Evolutionary conservation across 2,888 invertebrate genomes (phyloP).

Genomic region (Orthonychiurus folsomi): DNA sequence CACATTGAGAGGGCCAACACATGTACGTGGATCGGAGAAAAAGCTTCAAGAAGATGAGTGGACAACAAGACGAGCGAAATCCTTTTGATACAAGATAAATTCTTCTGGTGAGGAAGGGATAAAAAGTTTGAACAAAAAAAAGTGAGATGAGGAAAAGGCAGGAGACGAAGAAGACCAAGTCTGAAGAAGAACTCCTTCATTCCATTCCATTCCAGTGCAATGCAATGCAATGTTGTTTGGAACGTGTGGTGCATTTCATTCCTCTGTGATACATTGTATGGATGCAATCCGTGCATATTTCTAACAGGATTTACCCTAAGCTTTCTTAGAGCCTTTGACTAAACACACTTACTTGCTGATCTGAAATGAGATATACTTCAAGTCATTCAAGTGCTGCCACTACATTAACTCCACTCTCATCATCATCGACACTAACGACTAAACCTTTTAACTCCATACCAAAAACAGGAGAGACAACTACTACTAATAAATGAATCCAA

Average conservation of each 20-base stretch:
- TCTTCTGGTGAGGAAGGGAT: neutral
- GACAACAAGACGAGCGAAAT: constrained; percentile 1
- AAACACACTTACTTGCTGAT: neutral
- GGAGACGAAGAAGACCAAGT: neutral
- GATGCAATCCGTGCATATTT: too few relatives aligned
- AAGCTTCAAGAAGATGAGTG: neutral
- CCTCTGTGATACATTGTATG: too few relatives aligned
- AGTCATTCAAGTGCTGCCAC: neutral
- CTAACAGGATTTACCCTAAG: neutral
- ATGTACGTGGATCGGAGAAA: too few relatives aligned
- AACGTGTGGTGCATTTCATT: too few relatives aligned
- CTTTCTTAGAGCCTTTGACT: neutral
- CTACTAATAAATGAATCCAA: too few relatives aligned
- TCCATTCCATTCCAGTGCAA: neutral
- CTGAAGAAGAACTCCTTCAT: neutral
- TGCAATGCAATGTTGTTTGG: neutral
- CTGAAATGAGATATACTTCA: neutral
- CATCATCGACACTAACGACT: neutral
- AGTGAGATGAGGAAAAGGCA: neutral
- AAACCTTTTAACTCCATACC: too few relatives aligned
- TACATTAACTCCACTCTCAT: neutral
- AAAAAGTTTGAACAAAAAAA: neutral
- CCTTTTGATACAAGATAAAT: constrained; percentile 1
- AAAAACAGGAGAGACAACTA: too few relatives aligned
- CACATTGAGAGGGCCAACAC: too few relatives aligned